Base-by-base conservation (phyloP, 2,113 vertebrate genomes). In the Heteronetta atricapilla region DNA sequence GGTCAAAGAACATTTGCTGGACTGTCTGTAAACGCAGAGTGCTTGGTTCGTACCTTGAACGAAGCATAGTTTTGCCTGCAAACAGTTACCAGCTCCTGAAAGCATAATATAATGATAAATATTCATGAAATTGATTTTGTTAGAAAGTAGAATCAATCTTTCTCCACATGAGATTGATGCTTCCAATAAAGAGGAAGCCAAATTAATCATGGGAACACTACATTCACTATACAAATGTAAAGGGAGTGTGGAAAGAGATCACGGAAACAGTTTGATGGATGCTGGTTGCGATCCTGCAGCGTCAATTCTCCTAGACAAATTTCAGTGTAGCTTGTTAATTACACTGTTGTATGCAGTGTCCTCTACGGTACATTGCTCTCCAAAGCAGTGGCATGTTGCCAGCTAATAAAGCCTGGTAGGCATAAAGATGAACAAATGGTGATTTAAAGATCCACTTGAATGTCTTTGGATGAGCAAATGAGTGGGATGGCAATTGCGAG, bases 401-500 rank as follows among this genome's bases (percentile, higher is more conserved):
- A 86, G 52, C 59, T 89, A 92, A 80, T 93, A 89, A 92, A 95
- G 33, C 59, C 70, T 89, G 55, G 69, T 59, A 86, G 83, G 70
- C 15, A 21, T 89, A 72, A 82, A 82, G 74, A 85, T 81, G 67
- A 92, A 88, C 75, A 95, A 93, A 93, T 78, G 81, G 58, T 62
- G 75, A 76, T 93, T 95, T 92, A 88, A 82, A 50, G 91, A 94
- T 81, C 58, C 50, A 63, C 75, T 93, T 83, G 56, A 58, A 94
- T 92, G 88, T 70, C 87, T 95, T 88, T 87, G 81, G 72, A 66
- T 92, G 88, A 89, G 60, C 68, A 79, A 83, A 82, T 82, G 80
- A 84, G 56, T 29, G 90, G 94, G 69, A 82, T 1, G 46, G 73
- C 58, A 88, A 60, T 92, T 94, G 81, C 0, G 5, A 80, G 46